Percentiles rank a stretch among this genome's conserved stretches.
phyloP scores from a whole-genome alignment of 2,113 vertebrate species.

The Eclectus roratus region DNA sequence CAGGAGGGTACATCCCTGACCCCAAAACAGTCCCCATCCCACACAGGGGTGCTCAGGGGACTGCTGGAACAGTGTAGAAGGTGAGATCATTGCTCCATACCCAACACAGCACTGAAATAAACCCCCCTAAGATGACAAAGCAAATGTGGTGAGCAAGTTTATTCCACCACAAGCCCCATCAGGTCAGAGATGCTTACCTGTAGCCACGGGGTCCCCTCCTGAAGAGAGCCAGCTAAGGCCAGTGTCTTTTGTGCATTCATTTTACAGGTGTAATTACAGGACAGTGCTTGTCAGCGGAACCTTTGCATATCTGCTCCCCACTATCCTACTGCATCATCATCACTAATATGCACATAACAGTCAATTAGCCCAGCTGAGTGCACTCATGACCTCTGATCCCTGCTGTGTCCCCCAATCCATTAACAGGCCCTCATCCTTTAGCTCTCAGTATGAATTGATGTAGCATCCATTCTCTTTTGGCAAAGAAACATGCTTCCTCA shows the following conservation, averaged over 20 bases:
- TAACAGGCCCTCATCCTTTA: conserved; percentile 75
- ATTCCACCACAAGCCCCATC: fast-evolving
- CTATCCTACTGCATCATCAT: background rate
- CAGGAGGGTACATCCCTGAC: fast-evolving
- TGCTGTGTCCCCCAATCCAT: conserved; percentile 89
- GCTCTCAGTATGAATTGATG: conserved; percentile 91
- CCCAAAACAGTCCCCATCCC: background rate
- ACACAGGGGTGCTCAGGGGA: background rate
- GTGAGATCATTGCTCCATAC: background rate
- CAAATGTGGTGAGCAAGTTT: background rate
- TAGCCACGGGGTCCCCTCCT: fast-evolving
- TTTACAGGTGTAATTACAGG: background rate
- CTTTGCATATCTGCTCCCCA: background rate
- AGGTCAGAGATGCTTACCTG: background rate
- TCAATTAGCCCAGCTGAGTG: conserved; percentile 88
- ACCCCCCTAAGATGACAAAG: fast-evolving
- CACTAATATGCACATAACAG: conserved; percentile 79
- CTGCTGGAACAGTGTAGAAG: fast-evolving
- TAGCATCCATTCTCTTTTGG: conserved; percentile 86
- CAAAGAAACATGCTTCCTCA: conserved; percentile 86
- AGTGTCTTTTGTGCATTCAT: fast-evolving
- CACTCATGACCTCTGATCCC: conserved; percentile 92
- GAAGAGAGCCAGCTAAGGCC: background rate
- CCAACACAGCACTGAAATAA: background rate
- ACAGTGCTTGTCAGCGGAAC: background rate